Base-by-base conservation (phyloP, 2,113 vertebrate species). In the Corvus cornix region DNA sequence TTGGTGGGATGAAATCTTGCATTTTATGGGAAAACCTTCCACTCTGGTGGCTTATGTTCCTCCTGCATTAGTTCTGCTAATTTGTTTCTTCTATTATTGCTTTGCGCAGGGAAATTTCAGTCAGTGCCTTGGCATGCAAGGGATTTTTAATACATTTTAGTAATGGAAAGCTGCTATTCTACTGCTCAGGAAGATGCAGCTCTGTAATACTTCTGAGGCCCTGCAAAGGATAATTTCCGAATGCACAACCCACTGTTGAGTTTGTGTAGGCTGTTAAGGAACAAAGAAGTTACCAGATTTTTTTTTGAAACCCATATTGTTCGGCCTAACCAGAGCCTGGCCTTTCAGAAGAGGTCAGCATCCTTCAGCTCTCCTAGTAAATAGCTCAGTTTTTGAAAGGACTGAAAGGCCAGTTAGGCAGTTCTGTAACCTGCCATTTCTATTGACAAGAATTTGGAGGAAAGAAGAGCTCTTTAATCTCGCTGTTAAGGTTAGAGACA, bases 21-120 rank as follows among this genome's bases (percentile, higher is more conserved):
- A 21, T 39, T 95, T 93, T 83, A 59, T 55, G 55, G 55, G 24
- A 44, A 83, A 70, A 76, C 66, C 75, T 88, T 91, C 78, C 19
- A 41, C 75, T 73, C 59, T 51, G 37, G 30, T 77, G 68, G 13
- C 52, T 83, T 67, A 21, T 66, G 43, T 72, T 87, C 56, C 41
- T 89, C 58, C 62, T 93, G 67, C 39, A 58, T 84, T 76, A 28
- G 49, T 87, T 87, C 72, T 91, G 67, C 68, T 93, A 28, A 85
- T 91, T 96, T 69, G 23, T 90, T 95, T 90, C 91, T 91, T 87
- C 59, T 67, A 7, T 73, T 76, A 48, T 23, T 90, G 63, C 63
- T 93, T 91, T 91, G 63, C 0, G 0, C 33, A 18, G 58, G 59
- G 75, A 87, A 87, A 79, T 39, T 27, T 85, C 85, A 79, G 52